Base-by-base conservation (phyloP, 2,888 invertebrate genomes). In the Hedychridium roseum region DNA sequence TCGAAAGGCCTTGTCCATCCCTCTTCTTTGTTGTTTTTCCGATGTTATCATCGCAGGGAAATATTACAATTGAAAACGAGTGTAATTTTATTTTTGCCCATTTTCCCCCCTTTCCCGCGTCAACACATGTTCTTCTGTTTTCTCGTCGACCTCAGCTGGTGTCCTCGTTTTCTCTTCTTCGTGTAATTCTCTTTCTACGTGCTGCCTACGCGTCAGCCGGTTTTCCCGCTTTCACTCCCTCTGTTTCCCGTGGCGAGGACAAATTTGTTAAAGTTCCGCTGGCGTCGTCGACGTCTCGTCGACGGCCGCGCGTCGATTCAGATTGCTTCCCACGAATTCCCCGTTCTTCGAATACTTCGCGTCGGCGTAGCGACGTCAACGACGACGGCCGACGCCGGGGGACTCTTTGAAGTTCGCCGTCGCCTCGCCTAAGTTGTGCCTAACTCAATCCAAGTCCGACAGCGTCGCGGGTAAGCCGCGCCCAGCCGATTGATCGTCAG, bases 301-400 rank as follows among this genome's bases (percentile, higher is more conserved):
- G 15, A 9, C 18, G n/a, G 26, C 27, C 14, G 3, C 32, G 9
- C n/a, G 14, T 47, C 50, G 53, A 68, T 64, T 66, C 64, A 61
- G 56, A 68, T 68, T 68, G 57, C 66, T 60, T 52, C 44, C 50
- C 48, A 43, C 55, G 57, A 58, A 53, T 57, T 43, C 45, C 43
- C 52, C 64, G 64, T 61, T 65, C 60, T 55, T 65, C 60, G 60
- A 66, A 67, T 68, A 64, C 68, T 63, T 68, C 54, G 54, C 31
- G 50, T 54, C 47, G 55, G 18, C 48, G 26, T 28, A 20, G 35
- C 51, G 43, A 17, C 47, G 20, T 40, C 57, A 44, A 31, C 15
- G 30, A n/a, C n/a, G n/a, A n/a, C n/a, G n/a, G n/a, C n/a, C n/a
- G n/a, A n/a, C n/a, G n/a, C n/a, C n/a, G 35, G 45, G 54, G 43